phyloP scores from a whole-genome alignment of 2,797 vertebrate genomes.

The Pelochelys cantorii region DNA sequence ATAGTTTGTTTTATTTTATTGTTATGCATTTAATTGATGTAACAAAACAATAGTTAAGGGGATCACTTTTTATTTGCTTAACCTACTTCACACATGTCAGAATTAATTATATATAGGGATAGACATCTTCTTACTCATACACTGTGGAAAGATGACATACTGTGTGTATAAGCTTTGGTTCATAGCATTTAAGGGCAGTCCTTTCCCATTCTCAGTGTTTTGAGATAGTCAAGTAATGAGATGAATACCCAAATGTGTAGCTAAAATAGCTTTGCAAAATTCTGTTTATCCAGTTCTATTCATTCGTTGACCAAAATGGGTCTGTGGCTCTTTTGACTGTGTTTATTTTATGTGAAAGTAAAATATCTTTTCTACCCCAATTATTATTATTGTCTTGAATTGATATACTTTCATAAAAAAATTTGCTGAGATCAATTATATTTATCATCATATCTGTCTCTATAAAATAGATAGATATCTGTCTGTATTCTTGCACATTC shows the following conservation, averaged over 20 bases:
- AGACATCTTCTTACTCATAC: conserved; percentile 28
- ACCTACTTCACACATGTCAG: conserved; percentile 41
- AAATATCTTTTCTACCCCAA: neutral
- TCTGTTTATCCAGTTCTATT: neutral
- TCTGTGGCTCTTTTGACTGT: neutral
- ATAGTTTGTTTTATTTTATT: conserved; percentile 25
- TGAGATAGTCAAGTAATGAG: neutral
- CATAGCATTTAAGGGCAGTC: neutral
- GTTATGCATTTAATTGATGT: neutral
- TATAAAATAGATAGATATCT: neutral
- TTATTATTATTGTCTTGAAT: neutral
- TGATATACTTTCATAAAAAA: neutral
- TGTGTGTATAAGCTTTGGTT: conserved; percentile 8
- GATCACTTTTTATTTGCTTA: conserved; percentile 57
- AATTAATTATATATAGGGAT: conserved; percentile 38
- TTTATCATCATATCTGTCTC: neutral
- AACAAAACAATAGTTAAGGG: conserved; percentile 42
- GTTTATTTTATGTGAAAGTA: neutral
- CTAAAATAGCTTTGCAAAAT: neutral
- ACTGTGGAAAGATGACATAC: conserved; percentile 15
- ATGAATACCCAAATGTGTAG: neutral
- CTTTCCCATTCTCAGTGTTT: neutral
- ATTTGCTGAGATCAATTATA: neutral
- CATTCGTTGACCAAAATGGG: neutral
- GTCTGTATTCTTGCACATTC: neutral